Base-by-base conservation (phyloP, 2,797 vertebrate species). In the Sciaenops ocellatus region DNA sequence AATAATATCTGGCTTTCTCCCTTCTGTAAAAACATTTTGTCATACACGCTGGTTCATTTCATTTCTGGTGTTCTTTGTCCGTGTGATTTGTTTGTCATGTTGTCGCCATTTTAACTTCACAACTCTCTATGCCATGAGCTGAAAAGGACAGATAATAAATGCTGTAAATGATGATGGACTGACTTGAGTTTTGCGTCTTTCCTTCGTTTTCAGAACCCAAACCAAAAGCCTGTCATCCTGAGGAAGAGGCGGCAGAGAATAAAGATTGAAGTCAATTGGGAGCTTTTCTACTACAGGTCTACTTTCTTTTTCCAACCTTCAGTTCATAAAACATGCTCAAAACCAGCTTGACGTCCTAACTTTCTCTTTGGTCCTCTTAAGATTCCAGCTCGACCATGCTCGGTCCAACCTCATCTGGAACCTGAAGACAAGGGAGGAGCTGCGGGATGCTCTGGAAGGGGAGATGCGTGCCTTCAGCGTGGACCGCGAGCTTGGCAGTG, bases 201-300 rank as follows among this genome's bases (percentile, higher is more conserved):
- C 2, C 0, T 76, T 81, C 64, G 52, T 90, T 93, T 95, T 72
- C 87, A 99, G 98, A 99, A 98, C 82, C 81, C 97, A 73, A 97
- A 96, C 95, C 98, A 99, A 93, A 99, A 98, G 86, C 98, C 98
- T n/a, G 98, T 99, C 68, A 97, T 99, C 89, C 87, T 99, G 93
- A 95, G 98, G 85, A 99, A 99, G 85, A 97, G 98, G 85, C 95
- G 98, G 66, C 98, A 99, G 87, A 96, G 98, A 86, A 99, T 99
- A 95, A 99, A 99, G 95, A 99, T 99, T 64, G 98, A 99, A 94
- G 92, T 97, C 86, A 99, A 99, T 91, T 99, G 98, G 98, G 98
- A 99, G 90, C 98, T 99, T 69, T 99, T 99, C 85, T 99, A 99
- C 89, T 99, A 99, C 92, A 98, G 97, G 78, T 73, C 28, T 50